Evolutionary conservation across 2,797 vertebrate genomes (phyloP), one percentile per base, ranked within the genome.

Genomic region (Pangasius djambal): DNA sequence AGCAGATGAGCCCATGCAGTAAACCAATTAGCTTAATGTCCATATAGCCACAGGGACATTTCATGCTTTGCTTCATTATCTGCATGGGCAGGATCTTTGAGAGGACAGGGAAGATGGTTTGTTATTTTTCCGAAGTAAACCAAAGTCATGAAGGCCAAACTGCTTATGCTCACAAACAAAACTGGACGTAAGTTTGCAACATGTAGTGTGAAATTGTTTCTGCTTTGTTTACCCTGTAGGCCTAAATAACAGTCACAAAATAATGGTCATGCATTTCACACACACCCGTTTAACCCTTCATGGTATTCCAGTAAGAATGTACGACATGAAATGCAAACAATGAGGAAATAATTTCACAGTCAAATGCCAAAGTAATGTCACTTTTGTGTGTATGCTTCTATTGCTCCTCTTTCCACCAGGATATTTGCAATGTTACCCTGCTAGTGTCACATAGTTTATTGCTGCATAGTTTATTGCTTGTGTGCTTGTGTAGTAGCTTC

Each of bases 21-120:
- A 90, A 90, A 90, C 89, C 85, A 90, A 88, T 90, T 90, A 89
- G 75, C 86, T 74, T 75, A 86, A 75, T 87, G 57, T 70, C 79
- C n/a, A 37, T 50, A 50, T 83, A 88, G n/a, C 37, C 52, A 75
- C 6, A 85, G 67, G 84, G 83, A n/a, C 84, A 77, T 90, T 89
- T 90, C 34, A 59, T 88, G 83, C 57, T 86, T 61, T 87, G 83
- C 44, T 90, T 85, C 18, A 87, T 87, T 88, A 90, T 90, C 82
- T 86, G 59, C 81, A 81, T 90, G 8, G 55, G 22, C 70, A 90
- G 83, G 86, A 86, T 86, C 83, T 77, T 86, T 88, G 48, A 86
- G 87, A 20, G 65, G 84, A 74, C 65, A n/a, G 40, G 3, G 25
- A n/a, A 20, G 3, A n/a, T 75, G 18, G 18, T n/a, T n/a, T 78